Evolutionary conservation across 2,888 invertebrate genomes (phyloP).

Genomic region (Drosophila buzzatii): DNA sequence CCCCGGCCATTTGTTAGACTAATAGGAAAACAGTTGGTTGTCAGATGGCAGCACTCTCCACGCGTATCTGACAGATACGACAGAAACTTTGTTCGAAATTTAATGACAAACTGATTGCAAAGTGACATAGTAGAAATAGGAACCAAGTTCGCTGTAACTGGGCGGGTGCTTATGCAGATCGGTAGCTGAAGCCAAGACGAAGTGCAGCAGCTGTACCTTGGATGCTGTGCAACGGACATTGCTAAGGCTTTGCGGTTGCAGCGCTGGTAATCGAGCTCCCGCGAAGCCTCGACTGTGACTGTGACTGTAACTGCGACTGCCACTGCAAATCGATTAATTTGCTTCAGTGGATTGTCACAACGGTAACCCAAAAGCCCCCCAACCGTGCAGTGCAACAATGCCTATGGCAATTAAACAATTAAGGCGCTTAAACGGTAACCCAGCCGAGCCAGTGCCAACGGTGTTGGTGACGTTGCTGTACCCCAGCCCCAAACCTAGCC

Average conservation of each 20-base stretch:
- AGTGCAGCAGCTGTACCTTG: conserved; percentile 11
- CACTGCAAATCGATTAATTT: conserved; percentile 73
- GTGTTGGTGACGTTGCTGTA: conserved; percentile 18
- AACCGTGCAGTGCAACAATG: conserved; percentile 52
- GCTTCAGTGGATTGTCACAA: conserved; percentile 68
- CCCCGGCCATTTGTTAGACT: conserved; percentile 35
- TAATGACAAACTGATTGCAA: conserved; percentile 61
- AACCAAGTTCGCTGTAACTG: conserved; percentile 3
- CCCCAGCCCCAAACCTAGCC: conserved; percentile 1
- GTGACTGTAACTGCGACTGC: conserved; percentile 13
- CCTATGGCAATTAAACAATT: conserved; percentile 78
- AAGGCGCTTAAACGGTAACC: conserved; percentile 78
- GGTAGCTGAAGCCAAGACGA: conserved; percentile 4
- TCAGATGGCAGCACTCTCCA: conserved; percentile 10
- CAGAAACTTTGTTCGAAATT: conserved; percentile 23
- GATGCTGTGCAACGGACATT: conserved; percentile 13
- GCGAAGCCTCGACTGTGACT: conserved; percentile 23
- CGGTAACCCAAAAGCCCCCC: conserved; percentile 61
- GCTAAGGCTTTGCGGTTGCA: conserved; percentile 39
- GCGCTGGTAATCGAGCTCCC: conserved; percentile 36
- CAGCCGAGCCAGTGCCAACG: conserved; percentile 41
- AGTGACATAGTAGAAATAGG: conserved; percentile 49
- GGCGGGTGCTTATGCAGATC: conserved; percentile 28
- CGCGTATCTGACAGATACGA: conserved; percentile 39
- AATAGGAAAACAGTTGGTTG: conserved; percentile 9